These are phyloP conservation scores for Drosophila teissieri DNA, from an alignment of 1,140 invertebrate genomes.

Conservation along the genomic window DNA sequence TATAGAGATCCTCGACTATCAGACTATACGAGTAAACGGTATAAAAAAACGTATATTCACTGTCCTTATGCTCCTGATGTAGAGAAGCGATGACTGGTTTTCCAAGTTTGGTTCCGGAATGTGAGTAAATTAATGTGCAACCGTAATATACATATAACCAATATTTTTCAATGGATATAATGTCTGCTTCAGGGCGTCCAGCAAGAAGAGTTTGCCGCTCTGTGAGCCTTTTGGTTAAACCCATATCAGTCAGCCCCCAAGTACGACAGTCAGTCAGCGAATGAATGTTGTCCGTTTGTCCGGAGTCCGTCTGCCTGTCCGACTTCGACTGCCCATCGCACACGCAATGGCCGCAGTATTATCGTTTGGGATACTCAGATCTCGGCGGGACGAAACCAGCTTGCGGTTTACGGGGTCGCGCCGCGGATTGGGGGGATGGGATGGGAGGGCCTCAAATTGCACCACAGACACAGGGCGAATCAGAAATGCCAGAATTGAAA, in stretches of 20 bases:
- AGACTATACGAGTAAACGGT: too few species aligned
- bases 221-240: slow-evolving; percentile 44
- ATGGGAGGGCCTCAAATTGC: not conserved
- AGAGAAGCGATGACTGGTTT: too few species aligned
- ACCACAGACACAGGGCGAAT: slow-evolving; percentile 65
- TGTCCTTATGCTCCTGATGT: too few species aligned
- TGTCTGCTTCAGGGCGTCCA: slow-evolving; percentile 13
- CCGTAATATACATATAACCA: not conserved
- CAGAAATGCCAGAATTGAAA: slow-evolving; percentile 85
- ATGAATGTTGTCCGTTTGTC: slow-evolving; percentile 34
- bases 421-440: not conserved
- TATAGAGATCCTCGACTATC: too few species aligned
- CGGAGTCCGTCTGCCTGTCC: slow-evolving; percentile 10
- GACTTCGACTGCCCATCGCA: slow-evolving; percentile 27
- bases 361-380: slow-evolving; percentile 32
- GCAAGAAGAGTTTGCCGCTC: slow-evolving; percentile 6
- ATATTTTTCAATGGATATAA: slow-evolving; percentile 5
- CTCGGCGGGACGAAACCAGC: slow-evolving; percentile 61
- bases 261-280: slow-evolving; percentile 77
- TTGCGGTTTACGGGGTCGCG: slow-evolving; percentile 54
- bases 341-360: slow-evolving; percentile 64
- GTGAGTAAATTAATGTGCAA: not conserved
- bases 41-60: too few species aligned
- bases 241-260: slow-evolving; percentile 77
- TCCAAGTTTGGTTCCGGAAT: too few species aligned